Percentiles rank a stretch among this genome's conserved stretches.
Conservation (phyloP, 1,140 invertebrate genomes). For the Bombus polaris region DNA sequence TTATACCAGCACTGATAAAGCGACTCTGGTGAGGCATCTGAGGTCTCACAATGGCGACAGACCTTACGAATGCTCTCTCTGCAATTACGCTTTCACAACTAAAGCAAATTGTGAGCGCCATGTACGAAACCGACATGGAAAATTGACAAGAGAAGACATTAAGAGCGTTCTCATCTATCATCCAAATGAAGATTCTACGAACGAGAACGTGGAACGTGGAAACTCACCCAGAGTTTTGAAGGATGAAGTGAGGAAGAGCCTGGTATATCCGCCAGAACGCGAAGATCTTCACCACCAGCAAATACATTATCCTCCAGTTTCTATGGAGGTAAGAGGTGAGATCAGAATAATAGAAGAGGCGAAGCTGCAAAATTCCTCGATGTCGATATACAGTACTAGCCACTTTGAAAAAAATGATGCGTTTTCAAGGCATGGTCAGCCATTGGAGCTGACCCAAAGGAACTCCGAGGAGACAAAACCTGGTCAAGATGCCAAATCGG, state of each 20-base stretch:
- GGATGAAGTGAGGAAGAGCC: constrained; percentile 74
- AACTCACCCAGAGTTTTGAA: constrained; percentile 78
- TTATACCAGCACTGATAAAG: constrained; percentile 94
- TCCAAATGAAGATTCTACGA: constrained; percentile 91
- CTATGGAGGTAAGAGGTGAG: constrained; percentile 35
- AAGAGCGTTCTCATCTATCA: constrained; percentile 94
- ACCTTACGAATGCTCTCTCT: constrained; percentile 96
- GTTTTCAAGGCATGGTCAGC: constrained; percentile 51
- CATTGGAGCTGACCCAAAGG: constrained; percentile 52
- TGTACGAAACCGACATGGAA: constrained; percentile 94
- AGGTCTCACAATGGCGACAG: constrained; percentile 96
- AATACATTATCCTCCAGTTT: constrained; percentile 62
- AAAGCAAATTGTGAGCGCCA: constrained; percentile 96
- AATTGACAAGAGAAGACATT: constrained; percentile 92
- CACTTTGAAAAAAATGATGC: constrained; percentile 45
- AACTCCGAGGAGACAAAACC: constrained; percentile 22
- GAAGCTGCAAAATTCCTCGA: constrained; percentile 42
- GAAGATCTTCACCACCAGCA: constrained; percentile 46
- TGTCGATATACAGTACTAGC: constrained; percentile 7
- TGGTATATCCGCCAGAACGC: constrained; percentile 72
- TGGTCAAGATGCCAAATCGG: constrained; percentile 44
- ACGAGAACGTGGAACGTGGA: constrained; percentile 85
- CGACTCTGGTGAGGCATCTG: constrained; percentile 94
- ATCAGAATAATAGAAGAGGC: constrained; percentile 46
- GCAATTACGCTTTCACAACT: constrained; percentile 97